Percentiles rank a stretch among this genome's conserved stretches.
Conservation (phyloP, 1,140 invertebrate genomes). For the Homalodisca vitripennis region DNA sequence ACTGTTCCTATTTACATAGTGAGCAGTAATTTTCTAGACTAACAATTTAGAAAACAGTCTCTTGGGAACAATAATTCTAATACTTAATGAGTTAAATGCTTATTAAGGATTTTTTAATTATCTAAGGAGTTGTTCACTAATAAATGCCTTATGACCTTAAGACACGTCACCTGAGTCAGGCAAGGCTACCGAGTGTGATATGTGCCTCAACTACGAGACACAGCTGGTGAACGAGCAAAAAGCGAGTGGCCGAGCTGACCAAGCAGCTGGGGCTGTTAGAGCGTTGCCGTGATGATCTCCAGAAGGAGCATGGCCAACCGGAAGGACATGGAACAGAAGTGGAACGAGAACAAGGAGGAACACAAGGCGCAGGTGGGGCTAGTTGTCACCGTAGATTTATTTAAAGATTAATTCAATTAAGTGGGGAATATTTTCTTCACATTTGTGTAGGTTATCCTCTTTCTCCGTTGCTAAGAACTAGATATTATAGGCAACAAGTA, state of each 20-base stretch:
- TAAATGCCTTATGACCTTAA: not conserved
- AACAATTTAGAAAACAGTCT: not conserved
- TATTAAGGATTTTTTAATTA: not conserved
- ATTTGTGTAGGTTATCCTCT: not conserved
- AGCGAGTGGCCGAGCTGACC: conserved; percentile 57
- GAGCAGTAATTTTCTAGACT: not conserved
- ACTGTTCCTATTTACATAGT: not conserved
- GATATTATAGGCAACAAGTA: not conserved
- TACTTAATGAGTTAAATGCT: not conserved
- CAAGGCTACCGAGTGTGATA: conserved; percentile 54
- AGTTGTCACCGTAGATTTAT: not conserved
- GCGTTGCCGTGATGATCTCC: conserved; percentile 60
- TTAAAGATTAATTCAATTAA: not conserved
- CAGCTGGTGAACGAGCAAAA: conserved; percentile 67
- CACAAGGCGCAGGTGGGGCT: conserved; percentile 67
- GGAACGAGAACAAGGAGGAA: conserved; percentile 78
- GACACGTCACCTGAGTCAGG: not conserved
- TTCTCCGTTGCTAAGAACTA: not conserved
- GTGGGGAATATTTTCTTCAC: not conserved
- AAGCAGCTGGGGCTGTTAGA: conserved; percentile 60
- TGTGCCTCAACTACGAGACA: conserved; percentile 71
- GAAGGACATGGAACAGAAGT: conserved; percentile 82
- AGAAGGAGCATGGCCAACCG: conserved; percentile 66
- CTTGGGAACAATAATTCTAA: not conserved
- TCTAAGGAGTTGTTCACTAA: not conserved